Evolutionary conservation across 2,113 vertebrate species (phyloP).

Genomic region (Planiliza haematocheilus): DNA sequence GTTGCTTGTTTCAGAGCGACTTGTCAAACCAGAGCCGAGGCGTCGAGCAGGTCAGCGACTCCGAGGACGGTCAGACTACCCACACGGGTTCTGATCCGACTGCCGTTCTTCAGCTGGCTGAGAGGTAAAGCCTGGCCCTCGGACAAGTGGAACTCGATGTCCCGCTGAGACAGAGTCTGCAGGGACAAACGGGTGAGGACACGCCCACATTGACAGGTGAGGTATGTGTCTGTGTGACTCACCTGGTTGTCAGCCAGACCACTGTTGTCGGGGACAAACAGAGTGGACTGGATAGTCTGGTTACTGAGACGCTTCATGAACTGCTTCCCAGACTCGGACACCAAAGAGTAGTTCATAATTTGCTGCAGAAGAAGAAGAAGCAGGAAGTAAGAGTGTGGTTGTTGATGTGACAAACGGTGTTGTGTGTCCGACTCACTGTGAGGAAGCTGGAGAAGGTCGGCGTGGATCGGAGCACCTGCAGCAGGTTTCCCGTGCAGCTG

Average conservation of each 20-base stretch:
- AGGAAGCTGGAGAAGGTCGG: conserved; percentile 90
- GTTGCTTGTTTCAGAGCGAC: too few relatives aligned
- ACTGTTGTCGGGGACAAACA: conserved; percentile 90
- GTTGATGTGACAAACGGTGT: not conserved
- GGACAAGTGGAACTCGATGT: conserved; percentile 91
- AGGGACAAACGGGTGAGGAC: conserved; percentile 9
- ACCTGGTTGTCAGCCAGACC: conserved; percentile 88
- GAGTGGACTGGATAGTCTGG: conserved; percentile 82
- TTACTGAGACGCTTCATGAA: conserved; percentile 86
- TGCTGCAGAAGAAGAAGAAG: conserved; percentile 76
- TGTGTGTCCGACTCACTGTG: conserved; percentile 78
- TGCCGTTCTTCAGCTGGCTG: conserved; percentile 87
- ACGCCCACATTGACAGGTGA: rapidly evolving
- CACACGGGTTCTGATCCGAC: conserved; percentile 82
- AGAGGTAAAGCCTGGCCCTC: conserved; percentile 80
- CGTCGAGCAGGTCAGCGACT: conserved; percentile 65
- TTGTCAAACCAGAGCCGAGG: conserved; percentile 69
- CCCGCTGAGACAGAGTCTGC: conserved; percentile 89
- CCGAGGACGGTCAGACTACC: conserved; percentile 86
- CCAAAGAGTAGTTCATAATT: conserved; percentile 87
- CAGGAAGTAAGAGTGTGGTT: not conserved
- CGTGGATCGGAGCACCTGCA: conserved; percentile 89
- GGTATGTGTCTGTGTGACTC: conserved; percentile 15
- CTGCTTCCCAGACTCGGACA: conserved; percentile 80
- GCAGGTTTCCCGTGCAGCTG: conserved; percentile 90